Evolutionary conservation across 2,888 invertebrate species (phyloP), one percentile per base, ranked within the genome.

Genomic region (Polia nebulosa): DNA sequence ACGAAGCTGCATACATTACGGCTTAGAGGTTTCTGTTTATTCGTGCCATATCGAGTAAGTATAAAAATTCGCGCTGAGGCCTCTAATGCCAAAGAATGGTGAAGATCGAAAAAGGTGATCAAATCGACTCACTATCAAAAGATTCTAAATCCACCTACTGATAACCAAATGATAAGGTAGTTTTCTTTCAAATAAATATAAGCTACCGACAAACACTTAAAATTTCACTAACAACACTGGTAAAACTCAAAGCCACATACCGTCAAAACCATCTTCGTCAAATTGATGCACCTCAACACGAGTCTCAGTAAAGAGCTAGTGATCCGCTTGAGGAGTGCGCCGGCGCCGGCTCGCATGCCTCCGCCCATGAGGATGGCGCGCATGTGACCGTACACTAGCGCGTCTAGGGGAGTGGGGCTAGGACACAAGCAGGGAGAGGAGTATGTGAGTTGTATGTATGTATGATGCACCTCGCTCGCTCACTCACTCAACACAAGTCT

Each of bases 381-480:
- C 15, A 96, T 83, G 78, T 97, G 97, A 2, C 98, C 98, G 88
- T 96, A 98, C 3, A 98, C 96, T n/a, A 98, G 90, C 1, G 98
- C 98, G 91, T 98, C 98, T 79, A 98, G 85, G 72, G 98, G 97
- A 3, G 97, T 97, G 1, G 97, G 97, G 80, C 97, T 97, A 49
- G 82, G 65, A 15, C 15, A 17, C 7, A 22, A n/a, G n/a, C 8
- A 20, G 22, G 47, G 47, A 47, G 2, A 47, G 47, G 47, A 15
- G n/a, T 1, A 2, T 41, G n/a, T n/a, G n/a, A n/a, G n/a, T n/a
- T n/a, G n/a, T n/a, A n/a, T n/a, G n/a, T n/a, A n/a, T n/a, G n/a
- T n/a, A n/a, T 84, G 1, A 89, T 88, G 78, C 95, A 87, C 58
- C 92, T 85, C 17, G n/a, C n/a, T n/a, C n/a, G n/a, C n/a, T n/a